Evolutionary conservation across 1,140 invertebrate genomes (phyloP), one percentile per base, ranked within the genome.

Genomic region (Drosophila kikkawai): DNA sequence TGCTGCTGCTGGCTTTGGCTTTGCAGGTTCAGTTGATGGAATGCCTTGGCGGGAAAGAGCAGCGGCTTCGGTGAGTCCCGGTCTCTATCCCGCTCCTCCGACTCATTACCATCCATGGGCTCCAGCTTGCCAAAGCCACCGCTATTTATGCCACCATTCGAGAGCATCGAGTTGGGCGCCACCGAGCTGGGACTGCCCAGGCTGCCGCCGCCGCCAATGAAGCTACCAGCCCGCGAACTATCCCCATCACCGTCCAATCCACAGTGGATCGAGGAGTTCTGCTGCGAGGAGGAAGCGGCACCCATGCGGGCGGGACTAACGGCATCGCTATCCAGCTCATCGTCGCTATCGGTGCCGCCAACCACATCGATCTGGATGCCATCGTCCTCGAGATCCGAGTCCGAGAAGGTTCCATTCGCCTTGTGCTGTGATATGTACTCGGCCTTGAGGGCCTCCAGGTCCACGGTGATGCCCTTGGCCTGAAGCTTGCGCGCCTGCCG

Each of bases 401-500:
- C 96, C 39, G 95, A 96, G 75, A 92, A 92, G 95, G 95, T 76
- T 94, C 93, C 75, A 93, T 95, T 82, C 94, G 95, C 85, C 77
- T 95, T 94, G 73, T 95, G 94, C 93, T 96, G 94, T 55, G 95
- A 95, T 45, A 96, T 93, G 63, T 96, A 96, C 93, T 98, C 97
- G 92, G 96, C 95, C 86, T 97, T 97, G 26, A 98, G 93, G 0
- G 97, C 97, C 76, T 97, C 96, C 60, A 98, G 91, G 90, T 98
- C 97, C 11, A 98, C 97, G 26, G 96, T 95, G 76, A 98, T 97
- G 59, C 97, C 97, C 93, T 98, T 98, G 36, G 97, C 96, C 32
- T 97, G 96, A 70, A 98, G 94, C 93, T 98, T 98, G 79, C 97
- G 94, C 78, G 98, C 97, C 93, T 98, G 98, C 59, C 97, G 94